phyloP scores from a whole-genome alignment of 2,888 invertebrate genomes.

The Drosophila tripunctata region DNA sequence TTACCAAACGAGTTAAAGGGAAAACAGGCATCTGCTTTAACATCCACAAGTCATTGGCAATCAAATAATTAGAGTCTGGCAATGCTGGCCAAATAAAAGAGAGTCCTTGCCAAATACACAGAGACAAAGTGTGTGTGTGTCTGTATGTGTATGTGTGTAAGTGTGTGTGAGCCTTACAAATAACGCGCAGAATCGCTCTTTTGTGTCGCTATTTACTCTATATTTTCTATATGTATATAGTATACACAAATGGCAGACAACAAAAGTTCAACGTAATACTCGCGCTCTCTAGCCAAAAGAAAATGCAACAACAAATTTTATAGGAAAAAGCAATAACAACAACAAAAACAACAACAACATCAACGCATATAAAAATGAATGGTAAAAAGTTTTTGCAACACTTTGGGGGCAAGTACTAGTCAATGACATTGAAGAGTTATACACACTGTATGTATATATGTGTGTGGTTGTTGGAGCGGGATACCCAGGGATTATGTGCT shows the following conservation, averaged over 20 bases:
- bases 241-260: constrained; percentile 60
- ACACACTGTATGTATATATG: constrained; percentile 2
- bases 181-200: constrained; percentile 70
- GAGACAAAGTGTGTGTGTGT: constrained; percentile 5
- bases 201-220: constrained; percentile 46
- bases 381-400: constrained; percentile 62
- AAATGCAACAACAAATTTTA: constrained; percentile 20
- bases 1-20: neutral
- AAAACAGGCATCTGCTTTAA: constrained; percentile 14
- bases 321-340: constrained; percentile 23
- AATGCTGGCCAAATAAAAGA: constrained; percentile 51
- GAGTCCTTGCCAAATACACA: constrained; percentile 29
- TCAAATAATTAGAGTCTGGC: constrained; percentile 71
- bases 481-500: neutral
- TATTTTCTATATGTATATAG: constrained; percentile 35
- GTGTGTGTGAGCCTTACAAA: constrained; percentile 38
- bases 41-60: constrained; percentile 67
- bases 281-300: constrained; percentile 26
- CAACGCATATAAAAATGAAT: constrained; percentile 47
- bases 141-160: constrained; percentile 4
- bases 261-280: constrained; percentile 57
- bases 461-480: neutral
- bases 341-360: constrained; percentile 12
- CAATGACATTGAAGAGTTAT: constrained; percentile 70
- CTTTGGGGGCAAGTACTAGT: constrained; percentile 73